These are phyloP conservation scores for Alethe diademata DNA, from an alignment of 2,113 vertebrate genomes.

Conservation along the genomic window DNA sequence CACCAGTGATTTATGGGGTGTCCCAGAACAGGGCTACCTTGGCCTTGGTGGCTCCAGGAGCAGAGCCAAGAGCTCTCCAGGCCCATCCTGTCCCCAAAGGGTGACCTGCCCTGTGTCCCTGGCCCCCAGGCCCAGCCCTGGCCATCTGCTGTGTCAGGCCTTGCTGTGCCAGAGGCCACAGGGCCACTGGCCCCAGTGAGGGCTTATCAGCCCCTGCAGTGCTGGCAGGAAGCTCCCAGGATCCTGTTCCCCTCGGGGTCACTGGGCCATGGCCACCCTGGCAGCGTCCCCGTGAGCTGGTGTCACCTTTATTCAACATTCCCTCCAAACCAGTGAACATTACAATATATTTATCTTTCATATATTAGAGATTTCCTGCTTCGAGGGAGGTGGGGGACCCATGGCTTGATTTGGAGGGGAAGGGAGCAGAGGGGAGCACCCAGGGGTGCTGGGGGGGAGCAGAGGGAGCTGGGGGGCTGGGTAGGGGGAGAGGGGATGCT, in stretches of 20 bases:
- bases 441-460: not conserved
- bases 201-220: not conserved
- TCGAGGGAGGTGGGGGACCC: not conserved
- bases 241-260: not conserved
- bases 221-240: not conserved
- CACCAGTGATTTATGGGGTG: not conserved
- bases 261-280: rapidly evolving
- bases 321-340: constrained; percentile 19
- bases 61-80: not conserved
- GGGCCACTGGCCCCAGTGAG: not conserved
- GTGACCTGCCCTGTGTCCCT: rapidly evolving
- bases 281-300: not conserved
- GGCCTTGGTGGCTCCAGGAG: not conserved
- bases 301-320: constrained; percentile 43
- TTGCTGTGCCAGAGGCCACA: not conserved
- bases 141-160: not conserved
- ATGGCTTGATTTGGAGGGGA: not conserved
- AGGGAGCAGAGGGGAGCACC: not conserved
- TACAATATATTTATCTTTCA: constrained; percentile 52
- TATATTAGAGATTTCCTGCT: constrained; percentile 52
- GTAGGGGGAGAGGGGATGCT: not conserved
- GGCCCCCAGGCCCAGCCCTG: rapidly evolving
- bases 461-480: not conserved
- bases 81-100: not conserved
- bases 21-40: not conserved